Evolutionary conservation across 2,888 invertebrate genomes (phyloP), one percentile per base, ranked within the genome.

Genomic region (Acronicta psi): DNA sequence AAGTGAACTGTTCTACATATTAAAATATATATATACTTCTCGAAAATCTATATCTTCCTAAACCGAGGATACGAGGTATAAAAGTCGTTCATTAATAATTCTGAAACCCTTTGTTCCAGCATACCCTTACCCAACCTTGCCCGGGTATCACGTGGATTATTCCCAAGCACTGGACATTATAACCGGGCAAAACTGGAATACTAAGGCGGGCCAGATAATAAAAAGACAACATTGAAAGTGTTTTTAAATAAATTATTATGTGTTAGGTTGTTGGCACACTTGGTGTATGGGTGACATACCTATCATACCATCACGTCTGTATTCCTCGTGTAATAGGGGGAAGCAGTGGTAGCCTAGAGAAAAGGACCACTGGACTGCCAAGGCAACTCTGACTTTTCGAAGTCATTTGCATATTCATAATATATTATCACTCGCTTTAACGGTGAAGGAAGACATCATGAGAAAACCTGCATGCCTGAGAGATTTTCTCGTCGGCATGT

Each of bases 231-330:
- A 65, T 66, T 70, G 75, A 58, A 79, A 81, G 77, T 76, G 70
- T 74, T 77, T 82, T 75, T 80, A 81, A 80, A 83, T 83, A 65
- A 72, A 72, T 66, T 72, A 65, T 66, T 43, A 65, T 42, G 41
- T 72, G 29, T 50, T 43, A 50, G 18, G 65, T 45, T 17, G 4
- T 4, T 13, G 18, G 7, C n/a, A 45, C 50, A 71, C 58, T n/a
- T 5, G 10, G 34, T 25, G 2, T n/a, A 7, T 2, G 13, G 29
- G 25, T 10, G 1, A 9, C 8, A n/a, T n/a, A n/a, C n/a, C n/a
- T n/a, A n/a, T n/a, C n/a, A n/a, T n/a, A n/a, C n/a, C n/a, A n/a
- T n/a, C n/a, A n/a, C n/a, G n/a, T n/a, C n/a, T n/a, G n/a, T n/a
- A n/a, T n/a, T n/a, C n/a, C n/a, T n/a, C n/a, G n/a, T n/a, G n/a